Conservation (phyloP, 2,797 vertebrate species). For the Gila robusta region DNA sequence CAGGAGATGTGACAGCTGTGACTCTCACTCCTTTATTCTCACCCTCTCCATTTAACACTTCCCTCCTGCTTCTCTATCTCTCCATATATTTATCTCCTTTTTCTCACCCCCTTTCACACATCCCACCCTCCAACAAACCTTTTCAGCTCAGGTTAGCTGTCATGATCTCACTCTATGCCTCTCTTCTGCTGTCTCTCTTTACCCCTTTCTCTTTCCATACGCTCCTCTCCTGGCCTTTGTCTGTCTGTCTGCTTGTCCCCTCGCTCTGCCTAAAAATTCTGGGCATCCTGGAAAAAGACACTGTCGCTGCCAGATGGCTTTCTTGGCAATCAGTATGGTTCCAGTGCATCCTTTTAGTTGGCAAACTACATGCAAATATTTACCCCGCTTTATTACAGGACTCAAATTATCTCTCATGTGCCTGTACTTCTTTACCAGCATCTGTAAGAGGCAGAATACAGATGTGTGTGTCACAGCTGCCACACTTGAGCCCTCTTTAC, state of each 20-base stretch:
- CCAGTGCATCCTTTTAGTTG: constrained; percentile 29
- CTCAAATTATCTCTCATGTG: constrained; percentile 28
- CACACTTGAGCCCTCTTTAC: neutral
- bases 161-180: neutral
- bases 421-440: neutral
- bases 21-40: constrained; percentile 9
- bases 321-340: constrained; percentile 22
- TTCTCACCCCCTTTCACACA: constrained; percentile 13
- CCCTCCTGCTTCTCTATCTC: neutral
- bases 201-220: constrained; percentile 1
- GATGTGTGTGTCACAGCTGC: neutral
- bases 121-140: neutral
- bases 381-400: constrained; percentile 37
- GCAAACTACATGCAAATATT: constrained; percentile 52
- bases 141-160: neutral
- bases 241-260: constrained; percentile 2
- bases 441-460: constrained; percentile 20
- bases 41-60: constrained; percentile 26
- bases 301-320: constrained; percentile 46
- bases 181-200: neutral
- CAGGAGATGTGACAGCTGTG: constrained; percentile 15
- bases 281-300: constrained; percentile 11
- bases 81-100: constrained; percentile 23
- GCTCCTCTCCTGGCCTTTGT: constrained; percentile 12
- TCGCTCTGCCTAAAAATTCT: constrained; percentile 15